Base-by-base conservation (phyloP, 2,888 invertebrate species). In the Alloplasta piceator region DNA sequence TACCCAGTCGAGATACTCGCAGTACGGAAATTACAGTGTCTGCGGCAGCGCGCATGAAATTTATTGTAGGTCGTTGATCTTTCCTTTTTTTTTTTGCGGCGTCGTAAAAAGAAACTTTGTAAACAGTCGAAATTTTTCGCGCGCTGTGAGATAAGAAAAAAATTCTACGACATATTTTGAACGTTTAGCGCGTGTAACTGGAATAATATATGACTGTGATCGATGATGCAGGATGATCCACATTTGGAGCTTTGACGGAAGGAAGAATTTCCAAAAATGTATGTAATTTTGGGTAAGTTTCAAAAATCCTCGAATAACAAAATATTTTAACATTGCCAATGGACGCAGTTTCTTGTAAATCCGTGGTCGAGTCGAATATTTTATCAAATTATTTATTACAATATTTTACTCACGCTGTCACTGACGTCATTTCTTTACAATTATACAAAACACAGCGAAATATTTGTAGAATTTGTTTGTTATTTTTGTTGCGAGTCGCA, bases 391-490 rank as follows among this genome's bases (percentile, higher is more conserved):
- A 14, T 52, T 80, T 71, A 72, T 76, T 78, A 75, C 43, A 61
- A 61, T 71, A 76, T 79, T 80, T 63, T 48, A 78, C 61, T 78
- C 68, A 78, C 74, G 76, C 50, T 74, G 52, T 78, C 72, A 55
- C 60, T 80, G 61, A 75, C 48, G 73, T 74, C 67, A 66, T 74
- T 74, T 80, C 63, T 81, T 78, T 81, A 74, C 81, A 81, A 81
- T 77, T 81, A 74, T 81, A 81, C 81, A 81, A 78, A 81, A 74
- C 64, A 46, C 58, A 41, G 48, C 61, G 80, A 61, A 60, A 70
- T 64, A 68, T 58, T 77, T 71, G 48, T 60, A 36, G 5, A 50
- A 26, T 36, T 56, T 50, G 6, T 64, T 6, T 7, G 48, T 64
- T 36, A 36, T 64, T 61, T 48, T 66, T 52, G 43, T 16, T 39